Conservation (phyloP, 2,113 vertebrate genomes). For the Solenodon paradoxus region DNA sequence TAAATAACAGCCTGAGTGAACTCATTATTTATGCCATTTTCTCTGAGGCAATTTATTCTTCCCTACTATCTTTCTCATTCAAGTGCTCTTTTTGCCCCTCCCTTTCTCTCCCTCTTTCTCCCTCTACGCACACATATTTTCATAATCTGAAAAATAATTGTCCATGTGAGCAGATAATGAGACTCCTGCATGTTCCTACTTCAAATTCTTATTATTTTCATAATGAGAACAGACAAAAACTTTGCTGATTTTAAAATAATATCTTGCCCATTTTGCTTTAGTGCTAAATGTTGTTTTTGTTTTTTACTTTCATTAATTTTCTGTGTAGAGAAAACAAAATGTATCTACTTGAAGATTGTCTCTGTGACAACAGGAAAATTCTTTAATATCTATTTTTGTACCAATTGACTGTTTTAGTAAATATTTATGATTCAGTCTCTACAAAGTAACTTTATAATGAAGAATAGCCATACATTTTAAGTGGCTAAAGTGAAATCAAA, state of each 20-base stretch:
- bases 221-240: neutral
- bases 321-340: constrained; percentile 10
- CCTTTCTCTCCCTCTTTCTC: neutral
- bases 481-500: constrained; percentile 4
- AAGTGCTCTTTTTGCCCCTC: neutral
- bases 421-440: neutral
- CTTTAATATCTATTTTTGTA: neutral
- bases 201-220: neutral
- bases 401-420: constrained; percentile 25
- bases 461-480: neutral
- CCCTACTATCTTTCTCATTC: neutral
- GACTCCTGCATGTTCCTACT: neutral
- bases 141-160: neutral
- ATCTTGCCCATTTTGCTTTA: neutral
- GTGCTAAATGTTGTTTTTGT: neutral
- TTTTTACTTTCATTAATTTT: neutral
- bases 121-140: neutral
- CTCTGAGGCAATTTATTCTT: neutral
- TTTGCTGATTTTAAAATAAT: neutral
- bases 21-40: neutral
- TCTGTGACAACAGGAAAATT: constrained; percentile 14
- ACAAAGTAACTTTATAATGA: neutral
- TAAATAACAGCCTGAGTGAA: neutral
- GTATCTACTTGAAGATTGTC: neutral
- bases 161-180: neutral